These are phyloP conservation scores for Lethocerus indicus DNA, from an alignment of 1,140 invertebrate genomes.

Conservation along the genomic window DNA sequence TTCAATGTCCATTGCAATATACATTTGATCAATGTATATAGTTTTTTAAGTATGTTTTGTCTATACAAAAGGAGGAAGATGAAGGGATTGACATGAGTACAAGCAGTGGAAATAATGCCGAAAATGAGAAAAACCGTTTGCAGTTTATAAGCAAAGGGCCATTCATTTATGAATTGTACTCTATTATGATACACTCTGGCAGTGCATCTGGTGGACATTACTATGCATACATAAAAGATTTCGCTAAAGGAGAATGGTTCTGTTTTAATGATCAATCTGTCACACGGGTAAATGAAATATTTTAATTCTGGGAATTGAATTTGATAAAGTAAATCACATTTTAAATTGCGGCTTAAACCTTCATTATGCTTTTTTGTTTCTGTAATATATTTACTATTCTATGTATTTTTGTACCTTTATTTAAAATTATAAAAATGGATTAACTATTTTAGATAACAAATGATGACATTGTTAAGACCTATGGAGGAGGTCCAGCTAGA, in stretches of 20 bases:
- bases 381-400: neutral
- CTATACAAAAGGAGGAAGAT: slow-evolving; percentile 24
- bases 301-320: no score
- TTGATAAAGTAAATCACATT: no score
- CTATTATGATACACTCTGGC: slow-evolving; percentile 87
- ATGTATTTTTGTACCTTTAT: neutral
- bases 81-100: slow-evolving; percentile 42
- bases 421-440: neutral
- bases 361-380: no score
- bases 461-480: slow-evolving; percentile 71
- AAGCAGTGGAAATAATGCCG: slow-evolving; percentile 21
- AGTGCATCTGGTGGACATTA: slow-evolving; percentile 85
- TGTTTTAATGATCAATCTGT: slow-evolving; percentile 72
- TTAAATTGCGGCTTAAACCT: no score
- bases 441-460: slow-evolving; percentile 42
- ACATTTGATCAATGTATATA: neutral
- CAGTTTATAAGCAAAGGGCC: slow-evolving; percentile 34
- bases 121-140: slow-evolving; percentile 33
- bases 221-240: slow-evolving; percentile 87
- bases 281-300: slow-evolving; percentile 29
- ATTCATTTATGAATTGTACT: slow-evolving; percentile 76
- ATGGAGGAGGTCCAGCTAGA: slow-evolving; percentile 52
- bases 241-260: slow-evolving; percentile 55
- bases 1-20: no score
- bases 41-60: neutral